These are phyloP conservation scores for Tetraodon nigroviridis DNA, from an alignment of 2,113 vertebrate genomes.

Conservation along the genomic window DNA sequence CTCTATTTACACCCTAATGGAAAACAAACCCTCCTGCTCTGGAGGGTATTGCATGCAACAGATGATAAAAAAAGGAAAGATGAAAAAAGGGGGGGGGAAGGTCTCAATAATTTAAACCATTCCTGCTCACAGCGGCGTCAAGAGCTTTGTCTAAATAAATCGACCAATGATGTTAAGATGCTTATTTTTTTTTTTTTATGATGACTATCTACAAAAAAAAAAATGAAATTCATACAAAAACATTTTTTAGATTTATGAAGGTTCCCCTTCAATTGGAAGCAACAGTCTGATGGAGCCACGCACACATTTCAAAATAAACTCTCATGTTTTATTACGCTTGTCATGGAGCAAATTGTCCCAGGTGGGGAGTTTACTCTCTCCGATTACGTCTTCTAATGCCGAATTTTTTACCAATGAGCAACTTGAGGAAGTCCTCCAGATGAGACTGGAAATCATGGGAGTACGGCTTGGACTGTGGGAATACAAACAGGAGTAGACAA, in stretches of 20 bases:
- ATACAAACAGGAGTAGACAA: conserved; percentile 62
- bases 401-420: conserved; percentile 11
- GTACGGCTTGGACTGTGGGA: conserved; percentile 52
- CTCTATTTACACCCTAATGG: conserved; percentile 70
- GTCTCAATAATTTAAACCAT: conserved; percentile 68
- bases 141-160: conserved; percentile 59
- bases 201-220: conserved; percentile 46
- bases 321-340: conserved; percentile 23
- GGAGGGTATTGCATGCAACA: conserved; percentile 63
- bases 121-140: conserved; percentile 51
- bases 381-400: neutral
- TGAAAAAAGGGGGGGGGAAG: neutral
- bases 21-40: conserved; percentile 70
- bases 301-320: conserved; percentile 25
- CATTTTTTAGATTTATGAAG: neutral
- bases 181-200: conserved; percentile 33
- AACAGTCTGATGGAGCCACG: conserved; percentile 5
- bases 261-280: conserved; percentile 31
- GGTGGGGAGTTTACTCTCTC: conserved; percentile 11
- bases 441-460: conserved; percentile 57
- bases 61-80: conserved; percentile 53
- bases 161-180: conserved; percentile 43
- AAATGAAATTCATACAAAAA: conserved; percentile 33
- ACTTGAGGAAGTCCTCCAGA: conserved; percentile 44
- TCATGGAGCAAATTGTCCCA: conserved; percentile 17